Evolutionary conservation across 2,888 invertebrate species (phyloP).

Genomic region (Pachycephus smyrnensis): DNA sequence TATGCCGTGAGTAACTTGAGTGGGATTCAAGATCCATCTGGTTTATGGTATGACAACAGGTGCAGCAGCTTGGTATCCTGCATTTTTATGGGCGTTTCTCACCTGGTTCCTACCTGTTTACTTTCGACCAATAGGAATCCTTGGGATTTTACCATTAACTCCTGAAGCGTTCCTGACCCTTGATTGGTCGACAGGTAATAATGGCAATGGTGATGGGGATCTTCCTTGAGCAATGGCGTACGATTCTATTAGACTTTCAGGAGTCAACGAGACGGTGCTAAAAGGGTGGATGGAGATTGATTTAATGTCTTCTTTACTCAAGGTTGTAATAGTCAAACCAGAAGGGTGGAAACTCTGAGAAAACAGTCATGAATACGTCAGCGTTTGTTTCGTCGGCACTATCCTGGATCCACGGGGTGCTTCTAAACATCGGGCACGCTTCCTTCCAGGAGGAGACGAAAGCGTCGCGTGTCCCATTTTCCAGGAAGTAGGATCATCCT

Average conservation of each 20-base stretch:
- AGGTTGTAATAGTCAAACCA: neutral
- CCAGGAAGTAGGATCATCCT: constrained; percentile 33
- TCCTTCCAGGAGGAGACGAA: constrained; percentile 27
- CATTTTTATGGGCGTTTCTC: constrained; percentile 21
- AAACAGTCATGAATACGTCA: constrained; percentile 50
- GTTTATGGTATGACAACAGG: neutral
- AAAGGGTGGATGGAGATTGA: neutral
- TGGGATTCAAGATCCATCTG: neutral
- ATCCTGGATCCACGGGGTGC: constrained; percentile 28
- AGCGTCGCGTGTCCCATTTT: constrained; percentile 45
- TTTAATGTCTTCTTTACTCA: neutral
- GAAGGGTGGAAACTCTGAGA: constrained; percentile 23
- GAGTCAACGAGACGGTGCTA: neutral
- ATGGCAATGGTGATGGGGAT: neutral
- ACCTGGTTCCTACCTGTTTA: constrained; percentile 28
- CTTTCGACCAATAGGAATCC: neutral
- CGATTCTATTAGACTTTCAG: neutral
- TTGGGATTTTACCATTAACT: neutral
- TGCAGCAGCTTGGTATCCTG: neutral
- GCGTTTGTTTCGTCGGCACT: constrained; percentile 26
- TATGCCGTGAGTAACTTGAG: neutral
- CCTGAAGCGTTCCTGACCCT: neutral
- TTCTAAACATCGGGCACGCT: constrained; percentile 28
- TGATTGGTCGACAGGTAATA: neutral
- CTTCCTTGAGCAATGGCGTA: neutral